Percentiles rank a stretch among this genome's conserved stretches.
These are phyloP conservation scores for Chrysomela aeneicollis DNA, from an alignment of 2,888 invertebrate species.

Conservation along the genomic window DNA sequence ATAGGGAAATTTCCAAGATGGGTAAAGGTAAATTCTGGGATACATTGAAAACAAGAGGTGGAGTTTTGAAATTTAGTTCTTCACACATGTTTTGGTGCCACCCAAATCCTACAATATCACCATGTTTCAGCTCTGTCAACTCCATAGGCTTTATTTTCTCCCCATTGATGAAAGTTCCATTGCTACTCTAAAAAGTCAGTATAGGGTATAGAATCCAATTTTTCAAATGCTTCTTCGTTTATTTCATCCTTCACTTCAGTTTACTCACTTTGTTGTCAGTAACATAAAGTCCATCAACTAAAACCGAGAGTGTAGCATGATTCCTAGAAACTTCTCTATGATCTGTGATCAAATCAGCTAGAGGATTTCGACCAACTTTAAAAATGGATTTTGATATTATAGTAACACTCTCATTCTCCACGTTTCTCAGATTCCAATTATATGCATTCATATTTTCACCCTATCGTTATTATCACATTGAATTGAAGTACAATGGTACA, in stretches of 20 bases:
- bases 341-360: conserved; percentile 30
- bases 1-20: not conserved
- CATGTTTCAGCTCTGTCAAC: conserved; percentile 58
- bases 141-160: conserved; percentile 57
- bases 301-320: conserved; percentile 32
- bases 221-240: not conserved
- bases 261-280: conserved; percentile 33
- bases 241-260: not conserved
- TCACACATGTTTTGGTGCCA: conserved; percentile 9
- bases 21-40: not conserved
- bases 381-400: conserved; percentile 28
- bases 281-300: conserved; percentile 26
- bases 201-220: conserved; percentile 18
- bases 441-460: conserved; percentile 19
- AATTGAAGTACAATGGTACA: not conserved
- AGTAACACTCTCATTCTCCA: conserved; percentile 14
- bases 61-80: conserved; percentile 5
- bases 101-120: conserved; percentile 67
- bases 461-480: not conserved
- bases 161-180: conserved; percentile 67
- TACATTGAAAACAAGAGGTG: conserved; percentile 29
- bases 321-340: conserved; percentile 31
- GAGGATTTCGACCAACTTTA: conserved; percentile 31
- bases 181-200: conserved; percentile 64
- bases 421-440: conserved; percentile 33